Base-by-base conservation (phyloP, 2,113 vertebrate species). In the Camelus bactrianus region DNA sequence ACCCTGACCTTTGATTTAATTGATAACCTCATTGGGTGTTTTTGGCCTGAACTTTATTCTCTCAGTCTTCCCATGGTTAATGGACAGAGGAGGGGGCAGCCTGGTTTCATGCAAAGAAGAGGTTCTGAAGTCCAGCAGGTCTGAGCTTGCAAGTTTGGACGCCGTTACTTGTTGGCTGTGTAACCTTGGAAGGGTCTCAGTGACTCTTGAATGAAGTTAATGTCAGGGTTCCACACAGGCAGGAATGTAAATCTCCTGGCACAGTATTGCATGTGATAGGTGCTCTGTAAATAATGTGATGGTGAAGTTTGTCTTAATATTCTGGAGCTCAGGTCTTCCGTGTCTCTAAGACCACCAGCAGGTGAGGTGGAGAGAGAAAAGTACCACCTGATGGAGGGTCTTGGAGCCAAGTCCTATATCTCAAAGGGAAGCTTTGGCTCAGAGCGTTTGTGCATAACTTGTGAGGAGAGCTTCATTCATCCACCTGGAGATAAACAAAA, bases 221-320 rank as follows among this genome's bases (percentile, higher is more conserved):
- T 20, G 24, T 16, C 26, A n/a, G 19, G 28, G 48, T 50, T 52
- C 48, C 15, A 9, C 4, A 13, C 24, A 14, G 35, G n/a, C 11
- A 15, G 35, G 32, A 52, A 32, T 8, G 76, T 8, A 13, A 30
- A 85, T 35, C 30, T 62, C 7, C 8, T 7, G 42, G 28, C 22
- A 1, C 1, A 0, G 7, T 20, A 26, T 46, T 5, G 4, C n/a
- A 17, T 11, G 1, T 17, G 0, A 6, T 7, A 42, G 64, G 52
- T 54, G 42, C 48, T 72, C 22, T 22, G 11, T 35, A 46, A 16
- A 50, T 16, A 20, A 13, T 80, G 38, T 6, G 28, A 58, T 42
- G 87, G n/a, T 30, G 22, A 77, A n/a, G 42, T 38, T 8, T 77
- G 82, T 38, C 46, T 80, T 85, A 6, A 2, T 32, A 4, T 60